Evolutionary conservation across 2,113 vertebrate species (phyloP), one percentile per base, ranked within the genome.

Genomic region (Syngnathus scovelli): DNA sequence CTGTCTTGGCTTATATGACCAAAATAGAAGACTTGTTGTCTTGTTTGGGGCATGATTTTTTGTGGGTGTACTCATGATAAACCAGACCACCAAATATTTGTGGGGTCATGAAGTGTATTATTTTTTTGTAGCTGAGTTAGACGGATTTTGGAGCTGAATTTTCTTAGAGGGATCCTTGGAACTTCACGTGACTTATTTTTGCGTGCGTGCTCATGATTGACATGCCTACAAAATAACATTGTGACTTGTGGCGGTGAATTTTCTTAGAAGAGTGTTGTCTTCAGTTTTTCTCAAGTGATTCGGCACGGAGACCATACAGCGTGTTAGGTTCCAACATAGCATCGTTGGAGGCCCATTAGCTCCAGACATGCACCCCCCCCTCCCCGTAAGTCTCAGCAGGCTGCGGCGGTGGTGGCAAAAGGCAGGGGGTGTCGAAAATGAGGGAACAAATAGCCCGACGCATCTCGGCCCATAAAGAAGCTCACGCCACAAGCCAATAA

Each of bases 401-500:
- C 86, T 78, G 63, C 89, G 88, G 88, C 89, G 89, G 88, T 19
- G 86, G 86, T 85, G 84, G 63, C 79, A 81, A 78, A 70, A 71
- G 79, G 75, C 81, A 68, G n/a, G 12, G 4, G 33, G 33, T 1
- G 64, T 12, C 13, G 48, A 52, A 37, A 49, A 38, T 8, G 48
- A 36, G 85, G 86, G 91, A 92, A 92, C 89, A 91, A 91, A 92
- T 91, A 88, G 89, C 88, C 87, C 79, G 80, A 89, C 86, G 90
- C 88, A 90, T 85, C 87, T 83, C 62, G 68, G 85, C 88, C 55
- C 89, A 90, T 91, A 89, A 92, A 90, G 86, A 88, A 91, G 86
- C 87, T 82, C 81, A 80, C 85, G 86, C 88, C 86, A 82, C 87
- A 86, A 89, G 86, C 89, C 89, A 92, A 91, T 92, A 90, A 91